Evolutionary conservation across 2,797 vertebrate species (phyloP).

Genomic region (Phylloscopus collybita): DNA sequence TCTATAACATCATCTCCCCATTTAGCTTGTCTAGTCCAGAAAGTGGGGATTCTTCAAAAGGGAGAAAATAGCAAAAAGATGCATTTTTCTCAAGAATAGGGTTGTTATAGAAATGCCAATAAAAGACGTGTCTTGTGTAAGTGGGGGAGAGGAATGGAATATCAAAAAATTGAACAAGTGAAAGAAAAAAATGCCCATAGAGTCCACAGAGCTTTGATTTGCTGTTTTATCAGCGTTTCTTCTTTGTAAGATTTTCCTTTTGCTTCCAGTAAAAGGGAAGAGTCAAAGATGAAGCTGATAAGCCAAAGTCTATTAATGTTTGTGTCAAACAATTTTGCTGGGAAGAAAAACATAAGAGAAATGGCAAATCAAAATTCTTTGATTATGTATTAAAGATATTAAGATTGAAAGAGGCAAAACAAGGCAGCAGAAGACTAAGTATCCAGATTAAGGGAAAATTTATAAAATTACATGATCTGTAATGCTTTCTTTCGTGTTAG

Average conservation of each 20-base stretch:
- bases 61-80: neutral
- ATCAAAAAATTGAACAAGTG: neutral
- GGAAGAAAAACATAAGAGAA: neutral
- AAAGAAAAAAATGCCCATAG: neutral
- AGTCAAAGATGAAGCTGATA: neutral
- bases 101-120: neutral
- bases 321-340: neutral
- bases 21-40: neutral
- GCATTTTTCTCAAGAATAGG: neutral
- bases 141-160: neutral
- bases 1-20: neutral
- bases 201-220: neutral
- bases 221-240: neutral
- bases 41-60: neutral
- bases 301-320: neutral
- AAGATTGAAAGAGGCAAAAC: neutral
- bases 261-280: neutral
- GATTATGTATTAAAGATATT: neutral
- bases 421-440: neutral
- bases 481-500: neutral
- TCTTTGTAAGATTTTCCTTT: neutral
- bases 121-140: neutral
- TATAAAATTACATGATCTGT: neutral
- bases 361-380: neutral
- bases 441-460: neutral